Evolutionary conservation across 2,888 invertebrate genomes (phyloP), one percentile per base, ranked within the genome.

Genomic region (Tachina lurida): DNA sequence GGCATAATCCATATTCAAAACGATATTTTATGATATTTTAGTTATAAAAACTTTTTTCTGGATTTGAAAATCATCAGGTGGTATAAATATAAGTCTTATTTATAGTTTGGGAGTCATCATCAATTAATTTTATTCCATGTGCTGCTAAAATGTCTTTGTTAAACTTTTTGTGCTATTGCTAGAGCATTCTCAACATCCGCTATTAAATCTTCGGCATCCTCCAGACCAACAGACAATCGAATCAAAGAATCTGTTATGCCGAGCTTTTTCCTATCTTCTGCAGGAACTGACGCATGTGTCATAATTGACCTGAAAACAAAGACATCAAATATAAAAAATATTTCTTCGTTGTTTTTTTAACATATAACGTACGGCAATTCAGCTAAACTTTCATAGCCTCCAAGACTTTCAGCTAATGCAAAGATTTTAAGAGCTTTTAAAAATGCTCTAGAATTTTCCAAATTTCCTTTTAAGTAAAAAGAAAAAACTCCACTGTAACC

Each of bases 251-350:
- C 96, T 0, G 95, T 96, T 87, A 99, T 98, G 15, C 97, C 97
- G 43, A 98, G 94, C 85, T 93, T 93, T 41, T 92, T 93, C 86
- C 97, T 94, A 87, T 96, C 95, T 62, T 95, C 95, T 76, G 94
- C 94, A 0, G 98, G 97, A 43, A 99, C 96, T 0, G 97, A 97
- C 1, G 98, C 97, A 91, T 99, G 99, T 0, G 99, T 99, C 99
- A 99, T 99, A 41, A 97, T 92, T 31, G 95, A 96, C 85, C 97
- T 97, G 91, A 49, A 93, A 71, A 45, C 41, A 74, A 93, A 75
- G 45, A 19, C 56, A 31, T 58, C n/a, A n/a, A 2, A 45, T 45
- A 2, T 3, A 0, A 17, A 73, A 7, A 43, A 15, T 31, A 41
- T 54, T 52, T 17, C 3, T 22, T 31, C 4, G 5, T 63, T 13